A percentile compares a stretch with the other conserved stretches of the same genome.
phyloP scores from a whole-genome alignment of 2,797 vertebrate genomes.

The Karalla daura region DNA sequence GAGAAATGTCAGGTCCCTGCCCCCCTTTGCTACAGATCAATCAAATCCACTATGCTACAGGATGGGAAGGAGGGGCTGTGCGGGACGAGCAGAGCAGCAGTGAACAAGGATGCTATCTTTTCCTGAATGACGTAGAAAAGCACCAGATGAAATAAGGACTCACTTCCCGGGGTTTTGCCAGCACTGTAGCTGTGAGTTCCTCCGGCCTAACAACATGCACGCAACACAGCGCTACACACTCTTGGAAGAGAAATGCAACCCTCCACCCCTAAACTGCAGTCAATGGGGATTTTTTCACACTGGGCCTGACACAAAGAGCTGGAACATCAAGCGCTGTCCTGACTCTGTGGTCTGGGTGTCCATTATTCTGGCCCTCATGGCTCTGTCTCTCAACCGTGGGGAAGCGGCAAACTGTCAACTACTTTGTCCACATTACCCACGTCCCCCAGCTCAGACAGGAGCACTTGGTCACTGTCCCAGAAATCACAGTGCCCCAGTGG shows the following conservation, averaged over 20 bases:
- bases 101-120: conserved; percentile 52
- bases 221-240: conserved; percentile 34
- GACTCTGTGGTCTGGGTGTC: conserved; percentile 74
- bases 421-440: conserved; percentile 86
- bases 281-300: conserved; percentile 64
- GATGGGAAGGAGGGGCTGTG: conserved; percentile 58
- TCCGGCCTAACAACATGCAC: conserved; percentile 50
- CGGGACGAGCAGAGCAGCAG: conserved; percentile 49
- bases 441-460: conserved; percentile 84
- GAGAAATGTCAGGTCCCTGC: conserved; percentile 83
- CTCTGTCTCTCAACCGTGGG: conserved; percentile 77
- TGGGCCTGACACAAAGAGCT: conserved; percentile 71
- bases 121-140: conserved; percentile 53
- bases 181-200: conserved; percentile 42
- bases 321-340: conserved; percentile 76
- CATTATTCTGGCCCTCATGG: conserved; percentile 74
- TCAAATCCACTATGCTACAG: conserved; percentile 75
- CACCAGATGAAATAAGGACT: conserved; percentile 63
- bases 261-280: conserved; percentile 32
- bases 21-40: conserved; percentile 77
- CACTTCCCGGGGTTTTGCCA: conserved; percentile 68
- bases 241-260: conserved; percentile 27
- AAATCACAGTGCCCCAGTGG: conserved; percentile 83
- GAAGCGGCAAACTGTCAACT: conserved; percentile 81
- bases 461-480: conserved; percentile 87